These are phyloP conservation scores for Pemphigus obesinymphae DNA, from an alignment of 1,140 invertebrate species.

Conservation along the genomic window DNA sequence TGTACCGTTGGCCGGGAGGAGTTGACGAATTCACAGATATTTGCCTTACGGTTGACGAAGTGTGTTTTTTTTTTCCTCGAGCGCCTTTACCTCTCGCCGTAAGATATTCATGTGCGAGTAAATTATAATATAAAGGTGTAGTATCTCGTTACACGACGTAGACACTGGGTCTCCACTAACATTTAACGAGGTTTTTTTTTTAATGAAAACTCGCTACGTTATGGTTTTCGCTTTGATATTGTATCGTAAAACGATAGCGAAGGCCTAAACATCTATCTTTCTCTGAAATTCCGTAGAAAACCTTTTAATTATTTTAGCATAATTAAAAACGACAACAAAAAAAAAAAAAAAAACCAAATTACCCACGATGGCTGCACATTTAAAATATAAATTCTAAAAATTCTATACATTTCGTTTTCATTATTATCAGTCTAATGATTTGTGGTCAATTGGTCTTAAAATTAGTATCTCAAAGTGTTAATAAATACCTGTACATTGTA, in stretches of 20 bases:
- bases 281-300: not conserved
- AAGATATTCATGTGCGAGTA: not conserved
- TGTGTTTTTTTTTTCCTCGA: not conserved
- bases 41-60: not conserved
- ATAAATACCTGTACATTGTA: too few species aligned
- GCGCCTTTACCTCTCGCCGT: not conserved
- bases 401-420: too few species aligned
- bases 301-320: not conserved
- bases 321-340: not conserved
- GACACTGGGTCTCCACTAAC: not conserved
- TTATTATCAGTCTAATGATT: too few species aligned
- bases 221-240: not conserved
- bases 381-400: too few species aligned
- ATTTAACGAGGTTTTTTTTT: not conserved
- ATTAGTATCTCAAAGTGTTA: too few species aligned
- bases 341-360: too few species aligned
- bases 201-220: not conserved
- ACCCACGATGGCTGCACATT: too few species aligned
- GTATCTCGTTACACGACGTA: not conserved
- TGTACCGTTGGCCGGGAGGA: not conserved
- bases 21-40: not conserved
- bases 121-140: not conserved
- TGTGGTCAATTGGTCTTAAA: too few species aligned
- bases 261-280: not conserved
- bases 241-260: too few species aligned